These are phyloP conservation scores for Hesperophylax magnus DNA, from an alignment of 1,140 invertebrate genomes.

Conservation along the genomic window DNA sequence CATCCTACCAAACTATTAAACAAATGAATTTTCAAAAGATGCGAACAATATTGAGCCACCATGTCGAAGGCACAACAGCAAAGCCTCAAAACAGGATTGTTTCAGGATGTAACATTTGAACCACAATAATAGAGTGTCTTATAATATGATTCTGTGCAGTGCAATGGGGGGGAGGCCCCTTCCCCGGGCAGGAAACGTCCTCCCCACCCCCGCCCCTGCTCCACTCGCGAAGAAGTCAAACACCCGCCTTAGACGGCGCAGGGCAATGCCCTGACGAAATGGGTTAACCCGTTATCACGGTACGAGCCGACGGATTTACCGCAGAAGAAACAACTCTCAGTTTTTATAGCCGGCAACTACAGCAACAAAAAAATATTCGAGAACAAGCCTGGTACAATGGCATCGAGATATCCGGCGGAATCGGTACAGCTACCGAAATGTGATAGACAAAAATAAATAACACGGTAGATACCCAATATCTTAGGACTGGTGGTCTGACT, in stretches of 20 bases:
- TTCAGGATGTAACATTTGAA: not conserved
- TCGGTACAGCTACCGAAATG: not conserved
- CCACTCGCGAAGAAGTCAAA: constrained; percentile 13
- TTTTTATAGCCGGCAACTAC: constrained; percentile 32
- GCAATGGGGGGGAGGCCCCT: constrained; percentile 4
- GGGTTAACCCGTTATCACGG: constrained; percentile 55
- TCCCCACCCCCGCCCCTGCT: constrained; percentile 10
- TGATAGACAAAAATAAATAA: not conserved
- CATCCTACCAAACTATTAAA: not conserved
- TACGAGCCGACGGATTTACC: constrained; percentile 19
- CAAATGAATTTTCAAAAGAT: not conserved
- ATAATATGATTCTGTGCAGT: not conserved
- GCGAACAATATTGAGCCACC: constrained; percentile 11
- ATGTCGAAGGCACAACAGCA: not conserved
- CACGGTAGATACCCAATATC: not conserved
- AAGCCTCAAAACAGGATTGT: not conserved
- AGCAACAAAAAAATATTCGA: not conserved
- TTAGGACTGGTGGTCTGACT: not conserved
- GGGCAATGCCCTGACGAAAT: constrained; percentile 53
- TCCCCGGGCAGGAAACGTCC: constrained; percentile 22
- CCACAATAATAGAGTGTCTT: not conserved
- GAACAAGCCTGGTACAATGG: constrained; percentile 19
- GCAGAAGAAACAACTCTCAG: constrained; percentile 38
- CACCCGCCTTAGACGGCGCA: constrained; percentile 40
- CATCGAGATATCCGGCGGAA: constrained; percentile 4